phyloP scores from a whole-genome alignment of 64 coral and sea anemone species.

The Platygyra sinensis region DNA sequence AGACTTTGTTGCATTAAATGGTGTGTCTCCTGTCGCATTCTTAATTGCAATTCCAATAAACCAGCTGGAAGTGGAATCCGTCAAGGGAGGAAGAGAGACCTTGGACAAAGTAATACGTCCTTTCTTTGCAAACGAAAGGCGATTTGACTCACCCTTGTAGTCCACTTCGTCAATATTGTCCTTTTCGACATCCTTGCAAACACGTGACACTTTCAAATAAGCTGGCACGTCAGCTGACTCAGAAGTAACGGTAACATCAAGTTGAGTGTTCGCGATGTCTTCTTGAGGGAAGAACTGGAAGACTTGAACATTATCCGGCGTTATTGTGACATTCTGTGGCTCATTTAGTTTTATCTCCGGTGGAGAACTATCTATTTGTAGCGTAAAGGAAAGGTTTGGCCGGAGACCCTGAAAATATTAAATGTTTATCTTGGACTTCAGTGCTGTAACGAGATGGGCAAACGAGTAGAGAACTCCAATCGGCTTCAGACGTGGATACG shows the following conservation, averaged over 20 bases:
- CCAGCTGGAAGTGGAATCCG: slow-evolving; percentile 42
- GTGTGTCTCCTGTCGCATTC: neutral
- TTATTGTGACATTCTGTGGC: neutral
- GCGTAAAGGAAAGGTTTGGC: slow-evolving; percentile 2
- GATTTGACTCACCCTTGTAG: slow-evolving; percentile 6
- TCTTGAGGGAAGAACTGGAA: slow-evolving; percentile 46
- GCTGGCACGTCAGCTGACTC: slow-evolving; percentile 9
- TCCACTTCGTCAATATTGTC: slow-evolving; percentile 12
- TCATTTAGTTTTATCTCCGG: neutral
- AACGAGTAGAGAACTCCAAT: neutral
- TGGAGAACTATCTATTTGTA: slow-evolving; percentile 11
- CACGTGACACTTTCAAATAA: slow-evolving; percentile 56
- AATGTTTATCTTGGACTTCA: neutral
- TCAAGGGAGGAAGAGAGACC: slow-evolving; percentile 35
- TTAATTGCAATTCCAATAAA: slow-evolving; percentile 61
- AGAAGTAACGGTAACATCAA: slow-evolving; percentile 61
- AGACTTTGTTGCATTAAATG: neutral
- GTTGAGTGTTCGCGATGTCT: slow-evolving; percentile 7
- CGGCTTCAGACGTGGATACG: neutral
- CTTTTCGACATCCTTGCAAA: slow-evolving; percentile 30
- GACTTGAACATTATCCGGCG: neutral
- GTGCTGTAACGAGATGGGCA: neutral
- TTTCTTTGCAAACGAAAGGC: slow-evolving; percentile 39
- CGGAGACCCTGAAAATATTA: neutral
- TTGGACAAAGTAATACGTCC: slow-evolving; percentile 50